Evolutionary conservation across 2,888 invertebrate species (phyloP).

Genomic region (Ornithoptera alexandrae): DNA sequence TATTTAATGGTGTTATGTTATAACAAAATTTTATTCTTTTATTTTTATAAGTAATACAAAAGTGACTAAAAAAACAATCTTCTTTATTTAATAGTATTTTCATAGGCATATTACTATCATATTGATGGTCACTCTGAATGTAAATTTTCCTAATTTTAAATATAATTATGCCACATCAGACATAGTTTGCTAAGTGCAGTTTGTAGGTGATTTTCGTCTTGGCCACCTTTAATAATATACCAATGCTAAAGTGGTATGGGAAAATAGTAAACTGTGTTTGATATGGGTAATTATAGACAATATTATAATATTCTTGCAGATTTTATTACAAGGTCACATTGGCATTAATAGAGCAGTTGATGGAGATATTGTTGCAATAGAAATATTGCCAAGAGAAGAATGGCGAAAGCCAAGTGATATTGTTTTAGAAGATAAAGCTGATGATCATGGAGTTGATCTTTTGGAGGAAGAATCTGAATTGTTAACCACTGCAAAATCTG

Average conservation of each 20-base stretch:
- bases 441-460: constrained; percentile 83
- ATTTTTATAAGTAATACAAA: too few species aligned
- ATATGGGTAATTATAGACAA: neutral
- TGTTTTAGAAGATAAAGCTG: constrained; percentile 87
- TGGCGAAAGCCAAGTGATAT: constrained; percentile 96
- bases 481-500: constrained; percentile 49
- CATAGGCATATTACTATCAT: too few species aligned
- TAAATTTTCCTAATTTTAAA: too few species aligned
- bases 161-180: too few species aligned
- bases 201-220: too few species aligned
- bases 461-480: constrained; percentile 81
- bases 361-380: constrained; percentile 95
- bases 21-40: neutral
- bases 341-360: constrained; percentile 96
- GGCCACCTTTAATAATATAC: too few species aligned
- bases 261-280: too few species aligned
- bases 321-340: constrained; percentile 90
- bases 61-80: too few species aligned
- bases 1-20: neutral
- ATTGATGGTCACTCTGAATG: too few species aligned
- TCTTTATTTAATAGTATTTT: too few species aligned
- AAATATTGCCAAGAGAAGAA: constrained; percentile 91
- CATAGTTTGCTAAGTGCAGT: too few species aligned
- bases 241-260: too few species aligned
- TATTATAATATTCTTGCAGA: constrained; percentile 66